These are phyloP conservation scores for Lynx canadensis DNA, from an alignment of 2,113 vertebrate species.

Conservation along the genomic window DNA sequence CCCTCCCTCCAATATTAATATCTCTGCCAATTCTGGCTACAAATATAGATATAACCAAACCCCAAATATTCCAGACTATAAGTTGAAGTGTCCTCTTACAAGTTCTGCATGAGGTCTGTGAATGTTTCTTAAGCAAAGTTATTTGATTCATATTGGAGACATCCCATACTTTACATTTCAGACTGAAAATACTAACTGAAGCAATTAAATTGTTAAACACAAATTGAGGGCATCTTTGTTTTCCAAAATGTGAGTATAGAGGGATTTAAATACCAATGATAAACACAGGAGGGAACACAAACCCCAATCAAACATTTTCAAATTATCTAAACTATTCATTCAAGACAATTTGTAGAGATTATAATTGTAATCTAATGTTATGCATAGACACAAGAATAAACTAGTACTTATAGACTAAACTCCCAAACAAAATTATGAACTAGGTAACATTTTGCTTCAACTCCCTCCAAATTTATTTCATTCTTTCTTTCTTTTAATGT, in stretches of 20 bases:
- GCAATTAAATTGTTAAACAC: not conserved
- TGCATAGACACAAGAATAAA: not conserved
- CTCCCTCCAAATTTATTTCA: not conserved
- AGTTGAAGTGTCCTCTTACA: not conserved
- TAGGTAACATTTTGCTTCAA: not conserved
- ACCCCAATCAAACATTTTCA: not conserved
- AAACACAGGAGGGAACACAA: not conserved
- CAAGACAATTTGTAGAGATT: not conserved
- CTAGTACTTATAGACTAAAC: not conserved
- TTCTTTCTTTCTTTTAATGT: not conserved
- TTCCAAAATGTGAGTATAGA: not conserved
- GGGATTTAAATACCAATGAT: not conserved
- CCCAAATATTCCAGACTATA: not conserved
- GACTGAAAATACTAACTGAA: not conserved
- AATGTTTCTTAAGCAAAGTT: not conserved
- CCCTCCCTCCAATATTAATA: not conserved
- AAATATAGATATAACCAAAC: not conserved
- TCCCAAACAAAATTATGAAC: not conserved
- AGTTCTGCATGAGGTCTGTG: not conserved
- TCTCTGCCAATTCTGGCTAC: not conserved
- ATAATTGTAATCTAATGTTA: too few relatives aligned
- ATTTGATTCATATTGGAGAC: not conserved
- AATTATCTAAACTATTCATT: conserved; percentile 15
- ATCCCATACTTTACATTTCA: not conserved
- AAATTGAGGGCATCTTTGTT: not conserved